Evolutionary conservation across 2,888 invertebrate genomes (phyloP), one percentile per base, ranked within the genome.

Genomic region (Nomada ruficornis): DNA sequence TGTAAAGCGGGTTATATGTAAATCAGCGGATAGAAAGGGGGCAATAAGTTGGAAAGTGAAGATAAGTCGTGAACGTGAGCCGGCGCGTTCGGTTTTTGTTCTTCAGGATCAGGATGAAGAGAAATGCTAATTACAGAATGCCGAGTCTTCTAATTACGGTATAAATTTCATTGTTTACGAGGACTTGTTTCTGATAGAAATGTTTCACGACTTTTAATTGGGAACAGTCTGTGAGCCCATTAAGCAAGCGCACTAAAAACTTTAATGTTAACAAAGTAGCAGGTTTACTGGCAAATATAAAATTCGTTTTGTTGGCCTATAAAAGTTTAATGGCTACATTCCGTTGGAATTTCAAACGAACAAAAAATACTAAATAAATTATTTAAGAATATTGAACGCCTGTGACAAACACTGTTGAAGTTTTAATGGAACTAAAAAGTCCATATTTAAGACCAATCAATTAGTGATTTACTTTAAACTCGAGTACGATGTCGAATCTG

Each of bases 1-100:
- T 73, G 60, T 62, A 72, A 72, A 62, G 72, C 69, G 57, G 59
- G 69, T 44, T 57, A 20, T 73, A 73, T 73, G 73, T 55, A 73
- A 73, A 73, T 73, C 65, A 65, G 64, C 20, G 5, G 47, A 57
- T 47, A 15, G n/a, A 54, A 54, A 42, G 36, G 20, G 44, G 26
- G 52, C 44, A 69, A 59, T 69, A 59, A 57, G 57, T 69, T 47
- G 26, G 57, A 69, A 69, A 69, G 69, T 59, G 72, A 72, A 72
- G 72, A 52, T 63, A 42, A 52, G 42, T 52, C 54, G 60, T 36
- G 36, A 60, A 62, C 55, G 44, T 15, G 42, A n/a, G 15, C 20
- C 26, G 23, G 13, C 55, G 68, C n/a, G 68, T 68, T 23, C 29
- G 42, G 55, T 69, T 69, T 69, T 57, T 57, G 26, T 57, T 57